Base-by-base conservation (phyloP, 2,888 invertebrate species). In the Eristalis intricaria region DNA sequence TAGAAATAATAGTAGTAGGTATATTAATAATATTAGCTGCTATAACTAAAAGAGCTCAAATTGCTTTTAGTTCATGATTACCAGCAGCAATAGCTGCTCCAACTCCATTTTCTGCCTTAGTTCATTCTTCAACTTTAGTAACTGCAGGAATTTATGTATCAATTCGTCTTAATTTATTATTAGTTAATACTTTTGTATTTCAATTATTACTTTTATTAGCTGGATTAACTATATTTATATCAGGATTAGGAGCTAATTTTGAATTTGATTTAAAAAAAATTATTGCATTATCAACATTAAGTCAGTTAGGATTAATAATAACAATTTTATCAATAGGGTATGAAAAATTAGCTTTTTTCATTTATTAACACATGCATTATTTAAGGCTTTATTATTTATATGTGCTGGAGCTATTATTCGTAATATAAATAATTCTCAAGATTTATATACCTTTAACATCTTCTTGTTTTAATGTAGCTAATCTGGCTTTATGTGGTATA, bases 21-120 rank as follows among this genome's bases (percentile, higher is more conserved):
- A 10, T 89, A n/a, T 93, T 94, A 90, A 91, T 94, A 88, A 93
- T 94, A 91, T 92, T 94, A 89, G 95, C 95, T 0, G 94, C 94
- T 73, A 95, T 96, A 93, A 96, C 96, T 84, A 97, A 97, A 93
- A 96, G 96, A 89, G 96, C 96, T 91, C 96, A 97, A 93, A 95
- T 96, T 94, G 96, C 96, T 65, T 97, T 97, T 95, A 96, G 96
- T 87, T 94, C 96, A 64, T 97, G 96, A 90, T 92, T 96, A 68
- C 96, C 96, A 0, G 95, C 95, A 0, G 96, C 96, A 61, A 96
- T n/a, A 92, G 95, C 96, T 0, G 96, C 96, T 63, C 96, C 96
- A 43, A 96, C 96, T 0, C 96, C 96, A 65, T 90, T 96, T 77
- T 96, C 96, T n/a, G 94, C 96, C 83, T 94, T 96, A 93, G 96